A percentile compares a stretch with the other conserved stretches of the same genome.
phyloP scores from a whole-genome alignment of 2,888 invertebrate species.

The Seladonia tumulorum region DNA sequence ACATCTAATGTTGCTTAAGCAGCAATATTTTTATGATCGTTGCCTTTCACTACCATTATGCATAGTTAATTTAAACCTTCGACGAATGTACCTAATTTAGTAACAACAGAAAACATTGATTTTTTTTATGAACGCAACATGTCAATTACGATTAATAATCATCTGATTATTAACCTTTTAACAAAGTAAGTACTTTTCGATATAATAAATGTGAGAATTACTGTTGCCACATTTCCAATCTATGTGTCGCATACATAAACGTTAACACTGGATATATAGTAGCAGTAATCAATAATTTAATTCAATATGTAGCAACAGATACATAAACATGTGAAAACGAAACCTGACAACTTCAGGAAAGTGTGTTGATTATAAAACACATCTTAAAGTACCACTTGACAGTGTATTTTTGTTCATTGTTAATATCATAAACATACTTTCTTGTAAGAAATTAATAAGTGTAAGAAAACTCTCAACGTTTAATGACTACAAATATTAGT shows the following conservation, averaged over 20 bases:
- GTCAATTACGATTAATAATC: neutral
- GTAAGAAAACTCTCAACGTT: constrained; percentile 43
- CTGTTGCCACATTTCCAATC: neutral
- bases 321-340: neutral
- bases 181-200: neutral
- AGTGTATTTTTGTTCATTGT: constrained; percentile 1
- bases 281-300: neutral
- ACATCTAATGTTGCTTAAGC: constrained; percentile 68
- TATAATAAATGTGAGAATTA: neutral
- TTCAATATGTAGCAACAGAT: neutral
- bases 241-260: neutral
- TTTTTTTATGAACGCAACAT: neutral
- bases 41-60: constrained; percentile 16
- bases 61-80: neutral
- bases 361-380: neutral
- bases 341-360: neutral
- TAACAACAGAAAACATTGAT: constrained; percentile 1
- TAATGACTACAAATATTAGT: constrained; percentile 58
- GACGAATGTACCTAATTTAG: neutral
- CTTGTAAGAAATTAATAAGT: constrained; percentile 12
- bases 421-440: constrained; percentile 14
- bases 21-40: constrained; percentile 36
- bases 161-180: neutral
- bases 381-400: neutral
- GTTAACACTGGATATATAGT: neutral